These are phyloP conservation scores for Spicauda simplicius DNA, from an alignment of 2,888 invertebrate species.

Conservation along the genomic window DNA sequence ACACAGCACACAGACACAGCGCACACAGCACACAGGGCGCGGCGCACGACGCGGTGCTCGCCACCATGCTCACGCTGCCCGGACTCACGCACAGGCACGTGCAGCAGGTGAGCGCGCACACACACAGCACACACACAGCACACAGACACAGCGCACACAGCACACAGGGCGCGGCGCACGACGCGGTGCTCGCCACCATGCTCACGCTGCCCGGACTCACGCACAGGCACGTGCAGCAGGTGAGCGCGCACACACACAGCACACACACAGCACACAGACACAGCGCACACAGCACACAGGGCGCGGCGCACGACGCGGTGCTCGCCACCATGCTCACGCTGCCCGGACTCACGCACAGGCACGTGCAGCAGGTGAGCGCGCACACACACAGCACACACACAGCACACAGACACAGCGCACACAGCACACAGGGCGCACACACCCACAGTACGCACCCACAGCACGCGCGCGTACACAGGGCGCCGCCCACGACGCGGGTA, in stretches of 20 bases:
- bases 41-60: slow-evolving; percentile 87
- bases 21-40: too few relatives aligned
- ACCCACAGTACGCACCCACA: too few relatives aligned
- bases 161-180: slow-evolving; percentile 54
- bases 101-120: slow-evolving; percentile 74
- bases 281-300: too few relatives aligned
- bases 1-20: too few relatives aligned
- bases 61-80: slow-evolving; percentile 92
- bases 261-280: neutral
- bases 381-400: neutral
- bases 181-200: slow-evolving; percentile 93
- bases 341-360: slow-evolving; percentile 90
- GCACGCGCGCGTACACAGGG: too few relatives aligned
- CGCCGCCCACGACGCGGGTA: too few relatives aligned
- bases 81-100: slow-evolving; percentile 90
- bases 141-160: too few relatives aligned
- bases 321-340: slow-evolving; percentile 93
- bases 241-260: slow-evolving; percentile 44
- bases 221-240: slow-evolving; percentile 88
- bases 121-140: neutral
- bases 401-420: too few relatives aligned
- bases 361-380: slow-evolving; percentile 85
- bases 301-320: slow-evolving; percentile 83
- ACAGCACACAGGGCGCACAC: too few relatives aligned
- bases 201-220: slow-evolving; percentile 91